Evolutionary conservation across 2,888 invertebrate species (phyloP), one percentile per base, ranked within the genome.

Genomic region (Dione vanillae): DNA sequence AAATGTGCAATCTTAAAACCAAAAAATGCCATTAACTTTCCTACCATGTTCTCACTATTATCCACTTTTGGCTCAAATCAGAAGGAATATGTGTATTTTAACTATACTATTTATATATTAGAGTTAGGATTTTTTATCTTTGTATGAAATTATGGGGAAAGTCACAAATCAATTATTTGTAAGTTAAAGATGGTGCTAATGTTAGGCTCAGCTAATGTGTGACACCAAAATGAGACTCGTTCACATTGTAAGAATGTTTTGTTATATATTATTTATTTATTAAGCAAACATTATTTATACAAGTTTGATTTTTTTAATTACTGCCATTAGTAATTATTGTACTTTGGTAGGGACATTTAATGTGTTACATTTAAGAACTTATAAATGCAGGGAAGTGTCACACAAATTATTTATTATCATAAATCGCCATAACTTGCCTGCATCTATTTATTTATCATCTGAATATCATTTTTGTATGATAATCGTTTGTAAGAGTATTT

Each of bases 1-100:
- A 87, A 86, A 90, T 88, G 93, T 93, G 93, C 93, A 93, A 93
- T 93, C 88, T 89, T 90, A 87, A 92, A 92, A 91, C 93, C 92
- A 92, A 93, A 93, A 27, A 91, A 92, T 83, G 88, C 89, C 91
- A 90, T 87, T 90, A 90, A 89, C 87, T 88, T 86, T 90, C 86
- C 85, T 84, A 87, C 86, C 83, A 82, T 86, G 83, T 82, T 85
- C 54, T 37, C 58, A 59, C 84, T 88, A 84, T 85, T 87, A 85
- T 84, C 83, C 87, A 81, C 80, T 84, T 90, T 91, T 89, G 92
- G 92, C 93, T 93, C 92, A 92, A 93, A 90, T 89, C 89, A 86
- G 90, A 91, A 84, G 85, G 86, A 89, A 85, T 87, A 87, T 87
- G 80, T 85, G 77, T 87, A 89, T 86, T 85, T 87, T 87, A 88